Percentiles rank a stretch among this genome's conserved stretches.
phyloP scores from a whole-genome alignment of 2,113 vertebrate species.

The Paraplagusia blochii region DNA sequence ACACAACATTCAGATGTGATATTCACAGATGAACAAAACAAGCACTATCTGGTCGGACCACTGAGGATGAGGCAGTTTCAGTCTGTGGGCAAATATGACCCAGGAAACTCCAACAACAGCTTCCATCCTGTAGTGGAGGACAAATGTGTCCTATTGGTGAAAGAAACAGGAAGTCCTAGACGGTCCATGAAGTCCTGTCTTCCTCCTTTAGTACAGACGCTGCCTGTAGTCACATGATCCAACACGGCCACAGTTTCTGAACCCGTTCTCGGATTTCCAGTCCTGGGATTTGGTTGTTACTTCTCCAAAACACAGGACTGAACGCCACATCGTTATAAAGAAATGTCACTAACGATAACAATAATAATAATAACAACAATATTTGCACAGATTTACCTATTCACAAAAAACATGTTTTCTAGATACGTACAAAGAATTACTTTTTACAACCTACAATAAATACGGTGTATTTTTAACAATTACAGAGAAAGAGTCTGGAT shows the following conservation, averaged over 20 bases:
- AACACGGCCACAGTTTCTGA: slow-evolving; percentile 34
- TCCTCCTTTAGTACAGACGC: slow-evolving; percentile 50
- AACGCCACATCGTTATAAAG: slow-evolving; percentile 74
- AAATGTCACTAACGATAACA: slow-evolving; percentile 74
- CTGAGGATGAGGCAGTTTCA: slow-evolving; percentile 29
- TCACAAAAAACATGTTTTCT: slow-evolving; percentile 74
- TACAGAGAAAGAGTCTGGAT: slow-evolving; percentile 53
- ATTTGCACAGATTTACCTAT: slow-evolving; percentile 80
- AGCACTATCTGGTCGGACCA: slow-evolving; percentile 46
- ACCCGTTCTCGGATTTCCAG: slow-evolving; percentile 37
- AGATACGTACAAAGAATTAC: slow-evolving; percentile 81
- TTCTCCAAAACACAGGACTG: slow-evolving; percentile 65
- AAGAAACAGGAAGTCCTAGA: slow-evolving; percentile 23
- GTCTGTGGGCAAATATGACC: slow-evolving; percentile 42
- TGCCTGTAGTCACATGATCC: slow-evolving; percentile 66
- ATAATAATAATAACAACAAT: slow-evolving; percentile 68
- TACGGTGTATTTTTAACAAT: slow-evolving; percentile 74
- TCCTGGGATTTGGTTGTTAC: slow-evolving; percentile 39
- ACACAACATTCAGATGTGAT: slow-evolving; percentile 65
- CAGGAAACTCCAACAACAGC: slow-evolving; percentile 39
- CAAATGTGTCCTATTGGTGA: slow-evolving; percentile 40
- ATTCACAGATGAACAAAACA: slow-evolving; percentile 59
- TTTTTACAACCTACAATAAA: slow-evolving; percentile 94
- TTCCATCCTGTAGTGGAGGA: slow-evolving; percentile 26
- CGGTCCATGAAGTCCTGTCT: slow-evolving; percentile 1